Conservation (phyloP, 37 sponge, comb jelly and placozoan species). For the Theonella swinhoei region DNA sequence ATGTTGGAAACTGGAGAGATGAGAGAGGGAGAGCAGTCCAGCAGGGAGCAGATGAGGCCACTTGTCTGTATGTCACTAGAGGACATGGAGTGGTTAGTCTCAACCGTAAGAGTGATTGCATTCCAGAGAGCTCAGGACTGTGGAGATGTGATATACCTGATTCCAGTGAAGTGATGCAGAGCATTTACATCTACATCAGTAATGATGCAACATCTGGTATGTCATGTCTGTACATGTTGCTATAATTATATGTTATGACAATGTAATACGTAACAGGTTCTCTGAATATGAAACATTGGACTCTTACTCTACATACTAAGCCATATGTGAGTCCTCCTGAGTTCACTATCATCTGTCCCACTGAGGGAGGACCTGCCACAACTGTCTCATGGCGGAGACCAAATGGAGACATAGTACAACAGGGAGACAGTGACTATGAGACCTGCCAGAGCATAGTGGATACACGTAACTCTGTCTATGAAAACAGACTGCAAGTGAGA, state of each 20-base stretch:
- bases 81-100: background rate
- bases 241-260: too few relatives aligned
- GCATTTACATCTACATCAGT: background rate
- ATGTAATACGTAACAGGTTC: background rate
- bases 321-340: background rate
- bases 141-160: background rate
- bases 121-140: background rate
- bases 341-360: background rate
- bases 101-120: background rate
- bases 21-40: background rate
- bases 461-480: too few relatives aligned
- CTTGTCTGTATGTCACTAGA: background rate
- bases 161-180: background rate
- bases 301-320: background rate
- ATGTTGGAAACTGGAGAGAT: background rate
- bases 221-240: background rate
- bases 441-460: too few relatives aligned
- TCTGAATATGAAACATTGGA: background rate
- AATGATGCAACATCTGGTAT: background rate
- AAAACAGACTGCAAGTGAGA: background rate
- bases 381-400: too few relatives aligned
- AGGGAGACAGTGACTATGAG: too few relatives aligned
- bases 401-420: too few relatives aligned
- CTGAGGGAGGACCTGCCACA: background rate
- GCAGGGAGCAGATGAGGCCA: background rate